Conservation (phyloP, 2,797 vertebrate genomes). For the Melanotaenia parkinsoni region DNA sequence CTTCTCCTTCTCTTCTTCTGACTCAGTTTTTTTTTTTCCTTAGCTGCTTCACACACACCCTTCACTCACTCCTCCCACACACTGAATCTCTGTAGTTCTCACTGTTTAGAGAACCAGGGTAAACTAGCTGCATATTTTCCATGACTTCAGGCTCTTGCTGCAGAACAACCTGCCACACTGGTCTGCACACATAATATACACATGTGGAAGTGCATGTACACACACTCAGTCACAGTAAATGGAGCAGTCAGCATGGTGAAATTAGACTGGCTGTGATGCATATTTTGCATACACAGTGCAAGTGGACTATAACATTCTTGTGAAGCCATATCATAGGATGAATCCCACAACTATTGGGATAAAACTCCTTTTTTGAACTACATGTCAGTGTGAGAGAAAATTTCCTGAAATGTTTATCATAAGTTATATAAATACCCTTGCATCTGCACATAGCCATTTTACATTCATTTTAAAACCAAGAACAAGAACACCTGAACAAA, state of each 20-base stretch:
- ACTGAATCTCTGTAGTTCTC: slow-evolving; percentile 65
- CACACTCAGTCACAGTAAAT: slow-evolving; percentile 45
- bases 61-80: slow-evolving; percentile 26
- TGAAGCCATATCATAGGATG: not conserved
- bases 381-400: not conserved
- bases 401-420: not conserved
- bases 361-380: slow-evolving; percentile 9
- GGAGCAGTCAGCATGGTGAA: slow-evolving; percentile 46
- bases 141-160: slow-evolving; percentile 81
- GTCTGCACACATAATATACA: slow-evolving; percentile 33
- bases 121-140: slow-evolving; percentile 86
- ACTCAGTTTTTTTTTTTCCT: slow-evolving; percentile 35
- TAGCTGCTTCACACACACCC: slow-evolving; percentile 15
- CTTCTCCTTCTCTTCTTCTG: slow-evolving; percentile 52
- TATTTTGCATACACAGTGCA: slow-evolving; percentile 8
- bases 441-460: not conserved
- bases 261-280: slow-evolving; percentile 17
- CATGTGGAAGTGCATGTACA: slow-evolving; percentile 28
- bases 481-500: not conserved
- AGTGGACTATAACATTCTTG: slow-evolving; percentile 26
- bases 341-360: slow-evolving; percentile 7
- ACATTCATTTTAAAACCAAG: not conserved
- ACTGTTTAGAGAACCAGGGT: slow-evolving; percentile 84
- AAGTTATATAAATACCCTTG: not conserved
- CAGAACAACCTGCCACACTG: slow-evolving; percentile 55